Evolutionary conservation across 2,888 invertebrate species (phyloP).

Genomic region (Tetropium fuscum): DNA sequence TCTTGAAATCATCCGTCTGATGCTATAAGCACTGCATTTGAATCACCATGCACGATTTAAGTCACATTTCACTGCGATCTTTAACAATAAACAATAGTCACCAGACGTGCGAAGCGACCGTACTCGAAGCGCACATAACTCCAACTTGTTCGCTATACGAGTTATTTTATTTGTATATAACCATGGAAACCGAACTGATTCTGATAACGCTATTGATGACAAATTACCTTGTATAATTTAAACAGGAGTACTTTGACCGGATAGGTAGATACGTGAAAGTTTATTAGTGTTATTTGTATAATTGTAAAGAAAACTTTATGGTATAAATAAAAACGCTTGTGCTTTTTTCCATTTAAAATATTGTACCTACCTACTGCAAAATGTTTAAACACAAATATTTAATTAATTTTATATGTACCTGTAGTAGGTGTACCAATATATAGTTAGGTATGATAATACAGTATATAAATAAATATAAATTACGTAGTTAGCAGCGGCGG

Average conservation of each 20-base stretch:
- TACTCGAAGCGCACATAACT: constrained; percentile 19
- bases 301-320: no score
- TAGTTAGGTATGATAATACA: no score
- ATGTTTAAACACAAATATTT: no score
- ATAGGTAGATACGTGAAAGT: background rate
- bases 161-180: constrained; percentile 30
- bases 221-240: constrained; percentile 9
- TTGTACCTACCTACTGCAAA: no score
- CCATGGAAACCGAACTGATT: constrained; percentile 36
- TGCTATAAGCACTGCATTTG: no score
- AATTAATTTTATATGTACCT: no score
- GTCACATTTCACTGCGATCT: background rate
- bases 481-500: no score
- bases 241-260: background rate
- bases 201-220: constrained; percentile 32
- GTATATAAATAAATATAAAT: no score
- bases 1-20: no score
- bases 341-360: no score
- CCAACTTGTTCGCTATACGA: constrained; percentile 34
- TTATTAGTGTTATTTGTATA: background rate
- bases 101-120: constrained; percentile 15
- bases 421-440: no score
- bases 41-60: background rate
- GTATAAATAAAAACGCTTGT: no score
- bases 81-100: background rate